A percentile compares a stretch with the other conserved stretches of the same genome.
Conservation (phyloP, 2,888 invertebrate genomes). For the Eueremaeus valkanovi region DNA sequence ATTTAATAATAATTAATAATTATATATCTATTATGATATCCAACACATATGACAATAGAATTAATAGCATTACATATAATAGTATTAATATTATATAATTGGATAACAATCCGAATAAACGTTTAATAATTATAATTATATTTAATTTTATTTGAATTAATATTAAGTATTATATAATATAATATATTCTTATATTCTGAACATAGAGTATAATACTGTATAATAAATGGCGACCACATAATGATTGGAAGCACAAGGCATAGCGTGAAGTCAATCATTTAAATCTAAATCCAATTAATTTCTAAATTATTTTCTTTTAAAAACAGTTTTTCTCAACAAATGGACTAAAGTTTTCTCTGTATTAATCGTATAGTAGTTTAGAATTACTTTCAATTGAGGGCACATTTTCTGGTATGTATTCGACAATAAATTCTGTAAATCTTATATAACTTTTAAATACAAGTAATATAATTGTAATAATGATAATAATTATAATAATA, state of each 20-base stretch:
- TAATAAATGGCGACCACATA: slow-evolving; percentile 11
- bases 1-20: no score
- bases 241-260: slow-evolving; percentile 25
- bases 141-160: no score
- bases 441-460: not conserved
- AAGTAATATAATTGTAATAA: not conserved
- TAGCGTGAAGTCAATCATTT: slow-evolving; percentile 6
- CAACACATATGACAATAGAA: no score
- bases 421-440: not conserved
- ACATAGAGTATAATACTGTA: no score
- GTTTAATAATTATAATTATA: no score
- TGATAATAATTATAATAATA: not conserved
- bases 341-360: slow-evolving; percentile 24
- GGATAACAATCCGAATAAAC: no score
- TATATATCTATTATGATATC: no score
- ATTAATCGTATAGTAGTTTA: not conserved
- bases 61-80: no score
- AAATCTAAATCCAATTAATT: not conserved
- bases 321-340: slow-evolving; percentile 7
- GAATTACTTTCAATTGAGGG: slow-evolving; percentile 20
- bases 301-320: not conserved
- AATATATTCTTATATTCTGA: no score
- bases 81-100: no score
- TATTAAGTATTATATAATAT: no score
- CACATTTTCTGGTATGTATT: slow-evolving; percentile 24